A percentile compares a stretch with the other conserved stretches of the same genome.
Conservation (phyloP, 2,888 invertebrate species). For the Galeruca laticollis region DNA sequence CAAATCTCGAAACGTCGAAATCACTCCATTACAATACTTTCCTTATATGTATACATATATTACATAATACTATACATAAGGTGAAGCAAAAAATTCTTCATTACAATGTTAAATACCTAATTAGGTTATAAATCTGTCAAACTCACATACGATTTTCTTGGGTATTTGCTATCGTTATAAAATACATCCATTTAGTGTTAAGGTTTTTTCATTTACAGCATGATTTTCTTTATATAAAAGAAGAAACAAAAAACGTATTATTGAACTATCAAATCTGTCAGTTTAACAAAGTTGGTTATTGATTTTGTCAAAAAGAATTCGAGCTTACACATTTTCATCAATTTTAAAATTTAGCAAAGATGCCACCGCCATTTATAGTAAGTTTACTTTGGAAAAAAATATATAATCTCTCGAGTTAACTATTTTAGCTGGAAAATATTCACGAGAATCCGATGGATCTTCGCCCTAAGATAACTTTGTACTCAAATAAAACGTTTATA, state of each 20-base stretch:
- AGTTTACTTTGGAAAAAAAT: neutral
- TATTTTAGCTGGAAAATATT: conserved; percentile 10
- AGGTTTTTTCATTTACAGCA: neutral
- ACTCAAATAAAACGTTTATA: conserved; percentile 5
- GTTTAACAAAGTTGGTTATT: neutral
- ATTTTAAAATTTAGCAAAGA: neutral
- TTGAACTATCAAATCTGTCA: neutral
- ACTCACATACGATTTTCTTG: no score
- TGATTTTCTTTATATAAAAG: neutral
- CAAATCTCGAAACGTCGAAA: no score
- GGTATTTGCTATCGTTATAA: no score
- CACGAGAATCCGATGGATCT: conserved; percentile 7
- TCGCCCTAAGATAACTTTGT: conserved; percentile 5
- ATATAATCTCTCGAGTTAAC: neutral
- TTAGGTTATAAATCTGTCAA: no score
- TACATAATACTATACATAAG: no score
- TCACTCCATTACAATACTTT: no score
- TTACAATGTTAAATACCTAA: no score
- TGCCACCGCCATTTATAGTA: conserved; percentile 10
- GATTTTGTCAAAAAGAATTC: neutral
- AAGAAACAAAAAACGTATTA: neutral
- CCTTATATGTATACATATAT: no score
- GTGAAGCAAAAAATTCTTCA: no score
- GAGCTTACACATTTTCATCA: neutral
- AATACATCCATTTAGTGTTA: no score